Percentiles rank a stretch among this genome's conserved stretches.
Evolutionary conservation across 2,113 vertebrate genomes (phyloP).

Genomic region (Beaufortia kweichowensis): DNA sequence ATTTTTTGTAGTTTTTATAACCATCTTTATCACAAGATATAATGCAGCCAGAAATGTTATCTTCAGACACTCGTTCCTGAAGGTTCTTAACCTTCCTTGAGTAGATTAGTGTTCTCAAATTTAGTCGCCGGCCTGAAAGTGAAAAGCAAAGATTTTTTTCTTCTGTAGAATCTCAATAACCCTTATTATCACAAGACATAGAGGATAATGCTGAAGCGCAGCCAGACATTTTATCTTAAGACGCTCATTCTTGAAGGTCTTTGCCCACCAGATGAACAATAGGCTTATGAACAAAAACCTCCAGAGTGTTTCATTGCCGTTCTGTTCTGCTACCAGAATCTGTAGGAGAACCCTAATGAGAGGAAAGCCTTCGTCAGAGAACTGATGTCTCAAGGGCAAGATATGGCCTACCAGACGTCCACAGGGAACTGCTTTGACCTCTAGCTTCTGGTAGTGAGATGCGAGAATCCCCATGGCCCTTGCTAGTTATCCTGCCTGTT

Average conservation of each 20-base stretch:
- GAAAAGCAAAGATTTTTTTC: not conserved
- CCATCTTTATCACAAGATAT: conserved; percentile 1
- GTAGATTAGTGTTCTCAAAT: not conserved
- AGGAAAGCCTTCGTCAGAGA: conserved; percentile 24
- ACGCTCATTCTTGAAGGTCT: not conserved
- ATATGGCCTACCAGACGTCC: conserved; percentile 15
- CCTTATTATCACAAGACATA: not conserved
- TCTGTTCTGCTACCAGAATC: conserved; percentile 1
- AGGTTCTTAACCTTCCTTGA: not conserved
- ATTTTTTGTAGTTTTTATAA: not conserved
- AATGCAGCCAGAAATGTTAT: not conserved
- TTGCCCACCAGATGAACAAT: not conserved
- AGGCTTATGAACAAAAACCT: not conserved
- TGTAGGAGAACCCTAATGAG: conserved; percentile 31
- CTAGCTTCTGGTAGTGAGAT: conserved; percentile 53
- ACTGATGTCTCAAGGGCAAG: conserved; percentile 39
- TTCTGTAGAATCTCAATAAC: not conserved
- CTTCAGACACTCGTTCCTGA: not conserved
- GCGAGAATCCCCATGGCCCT: conserved; percentile 55
- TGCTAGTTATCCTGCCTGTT: conserved; percentile 56
- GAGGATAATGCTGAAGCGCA: not conserved
- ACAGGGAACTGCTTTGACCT: conserved; percentile 47
- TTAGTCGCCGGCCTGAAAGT: not conserved
- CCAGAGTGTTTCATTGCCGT: not conserved
- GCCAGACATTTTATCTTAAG: not conserved